Evolutionary conservation across 1,140 invertebrate species (phyloP).

Genomic region (Heliconius melpomene): DNA sequence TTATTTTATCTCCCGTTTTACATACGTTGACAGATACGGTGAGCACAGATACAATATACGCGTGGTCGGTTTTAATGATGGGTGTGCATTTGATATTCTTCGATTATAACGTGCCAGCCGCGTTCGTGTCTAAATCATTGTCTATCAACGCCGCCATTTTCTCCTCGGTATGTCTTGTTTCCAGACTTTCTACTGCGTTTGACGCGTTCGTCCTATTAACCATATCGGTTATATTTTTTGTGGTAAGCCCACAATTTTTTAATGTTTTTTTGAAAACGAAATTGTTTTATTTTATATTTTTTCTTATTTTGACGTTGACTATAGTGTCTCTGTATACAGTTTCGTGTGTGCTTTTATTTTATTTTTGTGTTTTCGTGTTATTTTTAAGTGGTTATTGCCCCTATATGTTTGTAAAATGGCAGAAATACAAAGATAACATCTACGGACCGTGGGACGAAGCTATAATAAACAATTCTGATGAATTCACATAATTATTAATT

Average conservation of each 20-base stretch:
- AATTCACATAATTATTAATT: constrained; percentile 47
- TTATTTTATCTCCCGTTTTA: constrained; percentile 93
- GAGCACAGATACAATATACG: constrained; percentile 98
- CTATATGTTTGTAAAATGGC: constrained; percentile 88
- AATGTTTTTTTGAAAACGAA: constrained; percentile 80
- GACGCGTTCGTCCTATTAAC: constrained; percentile 94
- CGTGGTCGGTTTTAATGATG: constrained; percentile 93
- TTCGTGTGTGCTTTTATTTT: constrained; percentile 81
- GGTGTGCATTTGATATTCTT: constrained; percentile 94
- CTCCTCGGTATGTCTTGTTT: constrained; percentile 96
- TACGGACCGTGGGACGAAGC: constrained; percentile 98
- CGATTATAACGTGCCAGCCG: constrained; percentile 93
- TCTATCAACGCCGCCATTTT: constrained; percentile 96
- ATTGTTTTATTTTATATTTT: constrained; percentile 57
- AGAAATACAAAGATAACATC: constrained; percentile 95
- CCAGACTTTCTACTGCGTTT: constrained; percentile 90
- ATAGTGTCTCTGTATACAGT: constrained; percentile 81
- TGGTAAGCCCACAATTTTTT: constrained; percentile 91
- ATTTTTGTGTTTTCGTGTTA: constrained; percentile 84
- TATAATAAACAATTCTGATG: constrained; percentile 83
- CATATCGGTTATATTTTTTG: constrained; percentile 93
- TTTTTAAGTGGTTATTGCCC: constrained; percentile 90
- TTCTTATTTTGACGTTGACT: constrained; percentile 64
- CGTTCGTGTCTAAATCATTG: constrained; percentile 90
- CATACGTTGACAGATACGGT: constrained; percentile 97